Conservation (phyloP, 2,797 vertebrate genomes). For the Aviceda cuculoides region DNA sequence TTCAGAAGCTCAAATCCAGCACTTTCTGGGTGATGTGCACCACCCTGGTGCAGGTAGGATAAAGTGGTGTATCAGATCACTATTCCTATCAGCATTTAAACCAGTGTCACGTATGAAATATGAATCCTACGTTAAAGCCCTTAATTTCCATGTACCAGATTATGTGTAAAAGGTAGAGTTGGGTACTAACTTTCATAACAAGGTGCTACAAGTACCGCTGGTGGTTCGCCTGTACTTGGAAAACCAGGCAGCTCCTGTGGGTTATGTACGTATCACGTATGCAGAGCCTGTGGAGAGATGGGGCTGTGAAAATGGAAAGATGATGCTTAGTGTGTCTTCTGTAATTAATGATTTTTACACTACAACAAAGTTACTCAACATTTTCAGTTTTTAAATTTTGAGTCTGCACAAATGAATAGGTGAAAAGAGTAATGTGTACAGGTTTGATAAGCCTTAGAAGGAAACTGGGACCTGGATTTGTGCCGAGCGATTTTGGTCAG, state of each 20-base stretch:
- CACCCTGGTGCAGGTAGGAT: not conserved
- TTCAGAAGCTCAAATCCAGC: not conserved
- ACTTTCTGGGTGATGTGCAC: not conserved
- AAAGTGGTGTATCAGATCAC: not conserved
- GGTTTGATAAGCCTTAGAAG: not conserved
- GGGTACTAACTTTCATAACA: not conserved
- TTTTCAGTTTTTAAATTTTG: not conserved
- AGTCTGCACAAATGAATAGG: not conserved
- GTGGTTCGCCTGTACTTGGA: not conserved
- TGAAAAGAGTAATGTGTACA: not conserved
- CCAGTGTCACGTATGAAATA: not conserved
- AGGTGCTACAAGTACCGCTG: not conserved
- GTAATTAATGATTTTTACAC: not conserved
- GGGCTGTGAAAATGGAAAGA: not conserved
- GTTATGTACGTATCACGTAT: rapidly evolving
- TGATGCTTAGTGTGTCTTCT: not conserved
- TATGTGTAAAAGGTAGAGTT: not conserved
- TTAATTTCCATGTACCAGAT: not conserved
- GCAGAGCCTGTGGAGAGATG: not conserved
- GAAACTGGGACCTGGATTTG: not conserved
- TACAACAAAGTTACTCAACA: not conserved
- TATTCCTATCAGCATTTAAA: not conserved
- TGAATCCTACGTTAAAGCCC: rapidly evolving
- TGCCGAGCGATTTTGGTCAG: not conserved
- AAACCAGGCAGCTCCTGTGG: not conserved